Conservation (phyloP, 2,888 invertebrate species). For the Amiota minor region DNA sequence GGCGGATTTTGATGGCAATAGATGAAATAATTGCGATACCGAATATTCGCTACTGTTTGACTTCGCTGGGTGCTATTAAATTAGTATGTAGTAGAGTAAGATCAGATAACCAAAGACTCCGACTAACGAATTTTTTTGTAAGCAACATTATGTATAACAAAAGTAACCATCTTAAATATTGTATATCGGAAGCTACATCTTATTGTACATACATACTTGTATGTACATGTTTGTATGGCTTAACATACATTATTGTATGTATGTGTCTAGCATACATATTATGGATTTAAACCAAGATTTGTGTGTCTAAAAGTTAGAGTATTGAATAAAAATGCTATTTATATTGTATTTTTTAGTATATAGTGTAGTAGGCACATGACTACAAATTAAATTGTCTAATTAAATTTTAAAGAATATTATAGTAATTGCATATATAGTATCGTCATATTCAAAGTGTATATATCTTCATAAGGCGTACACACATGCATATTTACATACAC, state of each 20-base stretch:
- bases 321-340: too few species aligned
- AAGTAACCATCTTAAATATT: too few species aligned
- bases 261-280: not conserved
- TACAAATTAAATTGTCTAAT: too few species aligned
- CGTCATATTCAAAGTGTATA: slow-evolving; percentile 3
- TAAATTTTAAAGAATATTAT: not conserved
- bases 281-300: too few species aligned
- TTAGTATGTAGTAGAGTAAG: slow-evolving; percentile 38
- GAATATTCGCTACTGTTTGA: not conserved
- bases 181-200: too few species aligned
- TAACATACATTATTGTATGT: slow-evolving; percentile 13
- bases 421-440: not conserved
- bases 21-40: not conserved
- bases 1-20: slow-evolving; percentile 73
- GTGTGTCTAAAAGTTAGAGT: too few species aligned
- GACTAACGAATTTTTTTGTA: slow-evolving; percentile 50
- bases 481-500: slow-evolving; percentile 14
- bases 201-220: slow-evolving; percentile 17
- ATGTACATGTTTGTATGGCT: slow-evolving; percentile 19
- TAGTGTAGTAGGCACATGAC: too few species aligned
- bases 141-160: too few species aligned
- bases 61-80: slow-evolving; percentile 10
- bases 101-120: slow-evolving; percentile 62
- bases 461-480: slow-evolving; percentile 5
- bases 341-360: too few species aligned